Base-by-base conservation (phyloP, 2,797 vertebrate species). In the Aratinga solstitialis region DNA sequence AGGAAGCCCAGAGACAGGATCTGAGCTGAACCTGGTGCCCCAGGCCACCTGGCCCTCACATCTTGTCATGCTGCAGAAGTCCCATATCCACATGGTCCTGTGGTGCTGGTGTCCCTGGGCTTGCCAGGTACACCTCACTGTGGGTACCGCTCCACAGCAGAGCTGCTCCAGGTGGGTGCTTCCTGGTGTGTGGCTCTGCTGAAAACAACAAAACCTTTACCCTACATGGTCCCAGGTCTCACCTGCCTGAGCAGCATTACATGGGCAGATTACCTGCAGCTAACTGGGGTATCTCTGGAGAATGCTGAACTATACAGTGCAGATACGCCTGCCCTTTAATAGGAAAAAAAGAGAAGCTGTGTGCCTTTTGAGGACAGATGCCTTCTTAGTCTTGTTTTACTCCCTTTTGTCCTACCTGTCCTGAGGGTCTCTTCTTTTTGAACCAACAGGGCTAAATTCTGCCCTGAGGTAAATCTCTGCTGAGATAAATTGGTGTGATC, bases 381-480 rank as follows among this genome's bases (percentile, higher is more conserved):
- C 21, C 78, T 21, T 85, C 74, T 75, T 72, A 42, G 62, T 93
- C 68, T 84, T 80, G 14, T 56, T 95, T 94, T 83, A 83, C 86
- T 95, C 90, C 75, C 74, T 80, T 89, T 65, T 48, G 56, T 82
- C 90, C 71, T 87, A 48, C 73, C 80, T 76, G 50, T 71, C 54
- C 74, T 10, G 16, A 86, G 45, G 21, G 51, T 71, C 29, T 86
- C 32, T 72, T 71, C 59, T 67, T 84, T 89, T 61, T 14, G 48
- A 94, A 92, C 59, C 68, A 83, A 82, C 16, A 36, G 69, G 76
- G 81, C 40, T 77, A n/a, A 62, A 83, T 87, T 53, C 85, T 92
- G 45, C 68, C 80, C 62, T 84, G 83, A 72, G 89, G 80, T 87
- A 90, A 95, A 92, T 89, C 87, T 90, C 58, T 74, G 45, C 34